A percentile compares a stretch with the other conserved stretches of the same genome.
Conservation (phyloP, 2,888 invertebrate species). For the Clusia tigrina region DNA sequence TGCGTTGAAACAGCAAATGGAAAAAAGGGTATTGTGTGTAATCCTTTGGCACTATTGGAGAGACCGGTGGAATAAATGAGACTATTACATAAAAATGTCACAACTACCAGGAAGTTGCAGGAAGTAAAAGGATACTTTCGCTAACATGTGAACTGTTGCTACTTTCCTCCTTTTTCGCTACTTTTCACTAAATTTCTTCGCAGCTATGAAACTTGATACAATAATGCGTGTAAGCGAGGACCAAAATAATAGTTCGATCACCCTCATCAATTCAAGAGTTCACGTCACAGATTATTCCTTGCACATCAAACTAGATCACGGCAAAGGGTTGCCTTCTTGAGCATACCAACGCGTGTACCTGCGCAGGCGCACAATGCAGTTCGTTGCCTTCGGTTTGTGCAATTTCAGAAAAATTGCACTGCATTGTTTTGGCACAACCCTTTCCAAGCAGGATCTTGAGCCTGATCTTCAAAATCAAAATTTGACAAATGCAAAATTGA, state of each 20-base stretch:
- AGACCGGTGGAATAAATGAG: background rate
- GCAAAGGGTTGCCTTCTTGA: background rate
- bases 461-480: background rate
- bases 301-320: background rate
- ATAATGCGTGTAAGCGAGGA: conserved; percentile 38
- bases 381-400: background rate
- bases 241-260: conserved; percentile 12
- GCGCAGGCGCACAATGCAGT: background rate
- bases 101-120: background rate
- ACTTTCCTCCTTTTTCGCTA: background rate
- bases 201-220: conserved; percentile 2
- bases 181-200: background rate
- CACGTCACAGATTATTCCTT: too few relatives aligned
- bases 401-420: conserved; percentile 1
- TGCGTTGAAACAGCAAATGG: conserved; percentile 17
- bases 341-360: background rate
- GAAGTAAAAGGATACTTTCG: background rate
- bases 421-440: background rate
- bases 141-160: too few relatives aligned
- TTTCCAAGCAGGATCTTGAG: background rate
- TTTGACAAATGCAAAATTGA: background rate
- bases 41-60: background rate
- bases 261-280: background rate
- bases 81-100: background rate
- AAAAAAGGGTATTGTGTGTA: background rate